phyloP scores from a whole-genome alignment of 2,888 invertebrate species.

The Andrena bucephala region DNA sequence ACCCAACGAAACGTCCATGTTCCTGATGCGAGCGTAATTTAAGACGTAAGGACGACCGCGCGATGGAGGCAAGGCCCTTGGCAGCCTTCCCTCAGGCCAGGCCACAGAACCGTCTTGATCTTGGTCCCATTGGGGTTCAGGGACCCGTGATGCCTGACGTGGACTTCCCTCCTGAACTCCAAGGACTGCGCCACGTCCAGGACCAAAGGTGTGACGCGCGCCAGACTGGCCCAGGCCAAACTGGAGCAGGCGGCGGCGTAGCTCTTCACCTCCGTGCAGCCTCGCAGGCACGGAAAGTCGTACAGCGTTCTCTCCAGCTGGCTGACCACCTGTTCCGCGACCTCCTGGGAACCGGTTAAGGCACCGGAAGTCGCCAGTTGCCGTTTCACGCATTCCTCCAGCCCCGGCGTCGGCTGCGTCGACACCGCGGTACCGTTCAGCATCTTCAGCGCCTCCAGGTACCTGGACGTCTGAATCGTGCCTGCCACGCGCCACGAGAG shows the following conservation, averaged over 20 bases:
- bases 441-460: constrained; percentile 77
- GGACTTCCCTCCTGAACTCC: constrained; percentile 86
- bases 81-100: constrained; percentile 86
- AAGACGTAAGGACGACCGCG: constrained; percentile 87
- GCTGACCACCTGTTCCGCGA: constrained; percentile 79
- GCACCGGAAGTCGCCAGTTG: constrained; percentile 79
- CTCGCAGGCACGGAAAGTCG: constrained; percentile 95
- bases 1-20: not conserved
- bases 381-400: constrained; percentile 79
- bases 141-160: constrained; percentile 87
- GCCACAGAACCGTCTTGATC: constrained; percentile 88
- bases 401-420: constrained; percentile 61
- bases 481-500: constrained; percentile 81
- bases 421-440: constrained; percentile 73
- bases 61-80: constrained; percentile 88
- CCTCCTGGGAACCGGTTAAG: constrained; percentile 78
- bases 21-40: not conserved
- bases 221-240: constrained; percentile 91
- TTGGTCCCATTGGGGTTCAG: constrained; percentile 85
- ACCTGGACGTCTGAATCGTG: constrained; percentile 78
- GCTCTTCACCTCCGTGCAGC: constrained; percentile 91
- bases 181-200: constrained; percentile 78
- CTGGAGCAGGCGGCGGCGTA: constrained; percentile 94
- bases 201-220: constrained; percentile 78
- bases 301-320: constrained; percentile 95